Base-by-base conservation (phyloP, 2,797 vertebrate genomes). In the Etheostoma nigrum region DNA sequence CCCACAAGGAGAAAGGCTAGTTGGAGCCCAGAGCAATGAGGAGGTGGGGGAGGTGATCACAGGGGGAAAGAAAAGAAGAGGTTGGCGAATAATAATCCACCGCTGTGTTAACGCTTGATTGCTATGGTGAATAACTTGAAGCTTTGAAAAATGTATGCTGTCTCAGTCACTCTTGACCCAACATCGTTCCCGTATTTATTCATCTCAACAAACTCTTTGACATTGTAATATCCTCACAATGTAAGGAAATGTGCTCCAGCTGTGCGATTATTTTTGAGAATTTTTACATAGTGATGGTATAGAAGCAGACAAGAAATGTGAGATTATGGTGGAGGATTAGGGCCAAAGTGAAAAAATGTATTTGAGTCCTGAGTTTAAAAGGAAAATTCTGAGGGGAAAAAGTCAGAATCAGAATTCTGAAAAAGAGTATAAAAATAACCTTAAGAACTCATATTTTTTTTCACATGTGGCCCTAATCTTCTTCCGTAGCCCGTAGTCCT, bases 1-100 rank as follows among this genome's bases (percentile, higher is more conserved):
- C 87, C 79, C 7, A 7, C 62, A 10, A 21, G 14, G 16, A 60
- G 58, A 72, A 68, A 58, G 52, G 72, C 72, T 65, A 55, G 23
- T 57, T 33, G 21, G 44, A 78, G 72, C n/a, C 18, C 7, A 30
- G 27, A 55, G 59, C 14, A 11, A 51, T 25, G 42, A 33, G 69
- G 40, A 45, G 64, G 25, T 23, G 63, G 30, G 19, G 13, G 67
- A 75, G 48, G 58, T 33, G 52, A 53, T 63, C 13, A 15, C 13
- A 48, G 18, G 44, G 59, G 53, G 6, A 23, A 47, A 51, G 23
- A 40, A 52, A 55, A 27, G 25, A 55, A 49, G 45, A 19, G 12
- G 47, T 58, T 15, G 47, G 48, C 9, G 27, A 75, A 61, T 60
- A 68, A 51, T 49, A 21, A 67, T 36, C 52, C 4, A 12, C 12